Evolutionary conservation across 1,140 invertebrate species (phyloP).

Genomic region (Lordiphosa mommai): DNA sequence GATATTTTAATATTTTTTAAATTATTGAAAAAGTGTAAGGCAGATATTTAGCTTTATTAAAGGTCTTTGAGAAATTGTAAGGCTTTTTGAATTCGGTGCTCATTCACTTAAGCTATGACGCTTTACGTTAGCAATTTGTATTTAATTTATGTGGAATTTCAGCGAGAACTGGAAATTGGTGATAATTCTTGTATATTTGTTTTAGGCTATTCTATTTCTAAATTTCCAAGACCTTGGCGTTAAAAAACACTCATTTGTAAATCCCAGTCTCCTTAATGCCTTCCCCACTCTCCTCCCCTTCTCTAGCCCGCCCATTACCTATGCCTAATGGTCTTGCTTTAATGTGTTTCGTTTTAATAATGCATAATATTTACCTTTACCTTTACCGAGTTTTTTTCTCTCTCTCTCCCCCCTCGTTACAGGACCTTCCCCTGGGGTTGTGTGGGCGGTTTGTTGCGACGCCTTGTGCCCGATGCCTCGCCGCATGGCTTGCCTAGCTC

Average conservation of each 20-base stretch:
- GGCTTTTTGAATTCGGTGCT: too few species aligned
- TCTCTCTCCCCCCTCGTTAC: slow-evolving; percentile 35
- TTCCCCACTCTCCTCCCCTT: not conserved
- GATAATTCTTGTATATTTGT: too few species aligned
- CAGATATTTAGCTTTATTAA: too few species aligned
- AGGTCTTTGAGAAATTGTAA: too few species aligned
- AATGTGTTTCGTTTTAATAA: slow-evolving; percentile 73
- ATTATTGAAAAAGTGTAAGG: too few species aligned
- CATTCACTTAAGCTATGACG: too few species aligned
- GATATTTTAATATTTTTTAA: too few species aligned
- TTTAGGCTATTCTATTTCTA: too few species aligned
- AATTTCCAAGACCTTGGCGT: too few species aligned
- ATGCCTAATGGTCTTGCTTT: slow-evolving; percentile 64
- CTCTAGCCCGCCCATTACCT: slow-evolving; percentile 18
- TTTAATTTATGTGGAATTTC: too few species aligned
- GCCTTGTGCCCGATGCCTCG: slow-evolving; percentile 84
- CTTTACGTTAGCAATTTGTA: too few species aligned
- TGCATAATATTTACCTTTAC: slow-evolving; percentile 71
- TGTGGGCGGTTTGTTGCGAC: slow-evolving; percentile 83
- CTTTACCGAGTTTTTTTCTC: slow-evolving; percentile 20
- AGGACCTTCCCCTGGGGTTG: slow-evolving; percentile 87
- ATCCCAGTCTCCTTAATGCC: slow-evolving; percentile 9
- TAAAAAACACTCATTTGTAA: slow-evolving; percentile 9
- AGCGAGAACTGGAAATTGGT: too few species aligned
- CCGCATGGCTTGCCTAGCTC: slow-evolving; percentile 79